Percentiles rank a stretch among this genome's conserved stretches.
These are phyloP conservation scores for Drosophila setifemur DNA, from an alignment of 1,140 invertebrate species.

Conservation along the genomic window DNA sequence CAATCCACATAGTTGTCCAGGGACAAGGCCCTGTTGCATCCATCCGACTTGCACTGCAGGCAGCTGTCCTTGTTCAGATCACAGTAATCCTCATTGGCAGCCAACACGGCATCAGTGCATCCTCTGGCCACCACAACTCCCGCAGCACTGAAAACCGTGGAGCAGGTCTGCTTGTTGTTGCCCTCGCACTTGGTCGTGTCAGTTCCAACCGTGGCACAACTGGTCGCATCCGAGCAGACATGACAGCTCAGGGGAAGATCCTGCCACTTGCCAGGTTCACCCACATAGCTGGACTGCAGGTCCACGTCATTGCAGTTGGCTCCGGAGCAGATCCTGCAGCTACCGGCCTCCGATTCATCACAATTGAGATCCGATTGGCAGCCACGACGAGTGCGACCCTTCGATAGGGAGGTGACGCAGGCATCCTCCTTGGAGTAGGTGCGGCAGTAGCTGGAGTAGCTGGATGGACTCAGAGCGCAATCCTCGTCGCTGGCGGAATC, in stretches of 20 bases:
- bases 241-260: conserved; percentile 62
- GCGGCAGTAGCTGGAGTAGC: conserved; percentile 48
- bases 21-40: conserved; percentile 55
- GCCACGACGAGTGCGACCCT: conserved; percentile 59
- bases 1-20: conserved; percentile 56
- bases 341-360: conserved; percentile 39
- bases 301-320: conserved; percentile 58
- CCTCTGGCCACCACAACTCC: conserved; percentile 56
- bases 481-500: conserved; percentile 50
- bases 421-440: conserved; percentile 38
- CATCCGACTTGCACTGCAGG: conserved; percentile 70
- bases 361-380: conserved; percentile 63
- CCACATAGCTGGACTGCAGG: conserved; percentile 45
- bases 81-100: conserved; percentile 47
- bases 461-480: conserved; percentile 40
- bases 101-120: conserved; percentile 58
- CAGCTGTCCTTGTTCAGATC: conserved; percentile 49
- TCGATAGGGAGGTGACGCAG: conserved; percentile 56
- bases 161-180: conserved; percentile 69
- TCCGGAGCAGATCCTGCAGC: conserved; percentile 49
- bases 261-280: conserved; percentile 71
- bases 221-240: conserved; percentile 28
- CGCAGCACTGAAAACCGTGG: conserved; percentile 50
- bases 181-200: conserved; percentile 41
- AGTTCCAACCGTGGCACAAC: conserved; percentile 19